Evolutionary conservation across 2,113 vertebrate genomes (phyloP).

Genomic region (Clarias batrachus): DNA sequence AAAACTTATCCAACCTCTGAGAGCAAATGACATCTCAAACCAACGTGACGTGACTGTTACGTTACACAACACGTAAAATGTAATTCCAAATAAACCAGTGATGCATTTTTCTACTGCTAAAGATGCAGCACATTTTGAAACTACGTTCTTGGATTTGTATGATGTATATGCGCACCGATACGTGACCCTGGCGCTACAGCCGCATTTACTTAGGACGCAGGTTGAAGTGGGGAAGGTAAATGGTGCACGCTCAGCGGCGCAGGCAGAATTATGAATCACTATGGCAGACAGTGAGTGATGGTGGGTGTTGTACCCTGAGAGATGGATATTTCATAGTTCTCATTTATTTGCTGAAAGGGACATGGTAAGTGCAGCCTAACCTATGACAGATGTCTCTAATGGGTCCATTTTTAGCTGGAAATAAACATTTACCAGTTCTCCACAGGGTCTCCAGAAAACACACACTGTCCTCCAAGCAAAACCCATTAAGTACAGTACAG

Average conservation of each 20-base stretch:
- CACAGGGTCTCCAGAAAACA: slow-evolving; percentile 7
- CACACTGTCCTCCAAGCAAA: not conserved
- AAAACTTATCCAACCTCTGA: slow-evolving; percentile 6
- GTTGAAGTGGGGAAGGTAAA: slow-evolving; percentile 61
- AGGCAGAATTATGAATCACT: slow-evolving; percentile 61
- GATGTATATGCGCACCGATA: slow-evolving; percentile 26
- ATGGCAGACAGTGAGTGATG: slow-evolving; percentile 54
- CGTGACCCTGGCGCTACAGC: slow-evolving; percentile 59
- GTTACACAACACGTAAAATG: not conserved
- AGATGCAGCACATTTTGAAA: slow-evolving; percentile 13
- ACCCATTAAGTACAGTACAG: not conserved
- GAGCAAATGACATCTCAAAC: slow-evolving; percentile 3
- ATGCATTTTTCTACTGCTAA: not conserved
- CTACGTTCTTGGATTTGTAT: slow-evolving; percentile 19
- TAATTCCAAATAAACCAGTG: not conserved
- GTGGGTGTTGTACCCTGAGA: slow-evolving; percentile 15
- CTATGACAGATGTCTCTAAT: slow-evolving; percentile 59
- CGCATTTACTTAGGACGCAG: slow-evolving; percentile 39
- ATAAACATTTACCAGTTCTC: slow-evolving; percentile 31
- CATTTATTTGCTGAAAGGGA: slow-evolving; percentile 42
- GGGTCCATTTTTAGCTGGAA: slow-evolving; percentile 52
- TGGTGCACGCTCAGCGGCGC: slow-evolving; percentile 57
- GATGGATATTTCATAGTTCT: slow-evolving; percentile 54
- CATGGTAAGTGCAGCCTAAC: slow-evolving; percentile 41
- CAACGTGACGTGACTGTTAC: not conserved